Evolutionary conservation across 2,113 vertebrate genomes (phyloP).

Genomic region (Gopherus evgoodei): DNA sequence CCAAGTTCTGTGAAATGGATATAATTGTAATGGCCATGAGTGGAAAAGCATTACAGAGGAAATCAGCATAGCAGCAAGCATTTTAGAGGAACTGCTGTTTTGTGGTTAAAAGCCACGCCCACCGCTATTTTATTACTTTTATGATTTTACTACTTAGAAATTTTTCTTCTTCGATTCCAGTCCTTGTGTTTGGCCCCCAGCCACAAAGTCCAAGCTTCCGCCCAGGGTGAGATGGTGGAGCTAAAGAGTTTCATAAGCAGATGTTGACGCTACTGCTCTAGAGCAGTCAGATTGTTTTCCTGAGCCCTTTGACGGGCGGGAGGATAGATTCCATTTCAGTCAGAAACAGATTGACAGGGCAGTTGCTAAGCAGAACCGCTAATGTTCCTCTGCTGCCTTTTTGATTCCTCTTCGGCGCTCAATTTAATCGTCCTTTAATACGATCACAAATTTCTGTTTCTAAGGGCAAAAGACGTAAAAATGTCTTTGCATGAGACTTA

Average conservation of each 20-base stretch:
- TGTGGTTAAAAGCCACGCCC: not conserved
- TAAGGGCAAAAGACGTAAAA: not conserved
- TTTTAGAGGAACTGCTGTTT: not conserved
- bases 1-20: not conserved
- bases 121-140: accelerated
- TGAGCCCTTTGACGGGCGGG: not conserved
- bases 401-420: accelerated
- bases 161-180: accelerated
- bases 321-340: not conserved
- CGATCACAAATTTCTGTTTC: not conserved
- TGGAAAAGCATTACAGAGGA: accelerated
- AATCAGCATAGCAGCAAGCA: not conserved
- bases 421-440: not conserved
- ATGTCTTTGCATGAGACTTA: not conserved
- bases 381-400: accelerated
- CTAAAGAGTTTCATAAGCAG: not conserved
- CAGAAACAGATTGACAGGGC: not conserved
- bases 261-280: not conserved
- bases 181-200: not conserved
- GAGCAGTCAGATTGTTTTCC: not conserved
- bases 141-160: not conserved
- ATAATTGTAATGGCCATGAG: accelerated
- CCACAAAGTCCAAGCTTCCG: not conserved
- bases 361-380: not conserved
- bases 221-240: not conserved